Conservation (phyloP, 2,888 invertebrate genomes). For the Torymus tubicola region DNA sequence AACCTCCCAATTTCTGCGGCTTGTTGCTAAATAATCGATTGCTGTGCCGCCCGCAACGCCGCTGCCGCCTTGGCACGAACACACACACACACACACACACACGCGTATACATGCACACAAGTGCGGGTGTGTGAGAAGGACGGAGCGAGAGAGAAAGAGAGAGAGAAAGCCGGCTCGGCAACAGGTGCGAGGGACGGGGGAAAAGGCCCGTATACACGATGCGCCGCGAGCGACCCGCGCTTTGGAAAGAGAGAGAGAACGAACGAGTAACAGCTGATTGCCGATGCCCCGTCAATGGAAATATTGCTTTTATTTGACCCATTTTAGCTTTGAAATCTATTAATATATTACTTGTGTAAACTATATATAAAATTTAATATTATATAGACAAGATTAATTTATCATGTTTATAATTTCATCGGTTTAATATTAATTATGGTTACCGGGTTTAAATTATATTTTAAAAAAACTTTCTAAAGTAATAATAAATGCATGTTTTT, state of each 20-base stretch:
- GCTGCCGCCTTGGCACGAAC: neutral
- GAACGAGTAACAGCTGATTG: conserved; percentile 29
- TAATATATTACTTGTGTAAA: too few relatives aligned
- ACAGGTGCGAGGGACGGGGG: conserved; percentile 68
- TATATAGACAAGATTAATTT: too few relatives aligned
- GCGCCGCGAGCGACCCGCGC: conserved; percentile 44
- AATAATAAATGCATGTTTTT: too few relatives aligned
- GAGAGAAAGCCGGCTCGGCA: conserved; percentile 58
- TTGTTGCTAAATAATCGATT: conserved; percentile 73
- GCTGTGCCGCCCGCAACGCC: conserved; percentile 60
- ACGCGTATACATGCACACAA: too few relatives aligned
- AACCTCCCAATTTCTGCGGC: conserved; percentile 72
- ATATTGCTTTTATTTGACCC: neutral
- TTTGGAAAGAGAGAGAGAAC: too few relatives aligned
- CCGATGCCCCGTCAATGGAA: neutral
- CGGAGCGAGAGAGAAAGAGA: conserved; percentile 5
- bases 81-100: conserved; percentile 53
- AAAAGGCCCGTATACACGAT: conserved; percentile 64
- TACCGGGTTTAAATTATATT: too few relatives aligned
- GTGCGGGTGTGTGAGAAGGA: conserved; percentile 34
- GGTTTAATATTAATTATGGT: too few relatives aligned
- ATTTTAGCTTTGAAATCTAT: neutral
- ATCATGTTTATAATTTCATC: too few relatives aligned
- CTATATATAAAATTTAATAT: too few relatives aligned
- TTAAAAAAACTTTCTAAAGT: too few relatives aligned